Conservation (phyloP, 2,888 invertebrate species). For the Clanis bilineata region DNA sequence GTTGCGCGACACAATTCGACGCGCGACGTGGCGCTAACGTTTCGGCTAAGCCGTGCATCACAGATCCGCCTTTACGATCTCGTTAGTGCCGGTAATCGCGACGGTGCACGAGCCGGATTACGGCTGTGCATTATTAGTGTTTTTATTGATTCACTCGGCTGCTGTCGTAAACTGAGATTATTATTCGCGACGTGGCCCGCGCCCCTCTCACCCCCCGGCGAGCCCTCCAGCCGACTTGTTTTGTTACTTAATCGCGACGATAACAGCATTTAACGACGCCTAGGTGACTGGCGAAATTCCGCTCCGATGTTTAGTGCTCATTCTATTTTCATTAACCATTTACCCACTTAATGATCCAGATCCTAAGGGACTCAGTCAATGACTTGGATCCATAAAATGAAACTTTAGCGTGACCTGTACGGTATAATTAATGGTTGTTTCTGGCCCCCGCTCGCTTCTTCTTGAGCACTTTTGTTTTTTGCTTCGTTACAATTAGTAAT, state of each 20-base stretch:
- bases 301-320: constrained; percentile 81
- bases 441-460: constrained; percentile 28
- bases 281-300: constrained; percentile 82
- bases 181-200: constrained; percentile 73
- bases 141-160: constrained; percentile 83
- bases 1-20: constrained; percentile 16
- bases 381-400: constrained; percentile 76
- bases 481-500: not conserved
- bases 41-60: constrained; percentile 74
- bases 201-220: constrained; percentile 44
- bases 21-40: constrained; percentile 52
- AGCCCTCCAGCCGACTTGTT: constrained; percentile 70
- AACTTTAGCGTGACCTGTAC: constrained; percentile 74
- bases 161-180: constrained; percentile 82
- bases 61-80: constrained; percentile 80
- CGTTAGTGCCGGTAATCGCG: constrained; percentile 80
- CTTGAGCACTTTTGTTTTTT: constrained; percentile 12
- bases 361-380: constrained; percentile 77
- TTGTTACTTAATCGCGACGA: constrained; percentile 81
- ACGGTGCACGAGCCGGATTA: constrained; percentile 78
- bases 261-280: constrained; percentile 82
- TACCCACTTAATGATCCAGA: constrained; percentile 81
- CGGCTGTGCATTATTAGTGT: constrained; percentile 82
- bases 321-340: constrained; percentile 83
- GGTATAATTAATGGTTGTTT: constrained; percentile 52